Evolutionary conservation across 92 coral and sea anemone genomes (phyloP), one percentile per base, ranked within the genome.

Genomic region (Chrysogorgia sp.): DNA sequence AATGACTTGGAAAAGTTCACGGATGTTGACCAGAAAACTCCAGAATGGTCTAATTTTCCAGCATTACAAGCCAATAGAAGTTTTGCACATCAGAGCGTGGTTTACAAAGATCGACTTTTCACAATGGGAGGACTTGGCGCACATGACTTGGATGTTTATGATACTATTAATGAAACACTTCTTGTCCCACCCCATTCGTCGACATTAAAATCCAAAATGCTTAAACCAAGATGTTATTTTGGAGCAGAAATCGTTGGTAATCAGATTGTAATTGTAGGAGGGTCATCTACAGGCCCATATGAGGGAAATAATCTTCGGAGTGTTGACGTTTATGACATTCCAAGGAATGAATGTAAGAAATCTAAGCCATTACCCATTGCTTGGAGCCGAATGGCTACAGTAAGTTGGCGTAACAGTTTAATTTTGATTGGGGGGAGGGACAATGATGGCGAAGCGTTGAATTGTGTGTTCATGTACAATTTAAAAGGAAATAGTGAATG

Each of bases 91-190:
- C 26, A 23, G 6, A 17, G 59, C 17, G 26, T 52, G 4, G 21
- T 23, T 17, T 52, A 52, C 59, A 52, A 52, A 52, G 26, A 52
- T 52, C 59, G 59, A 17, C 59, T 52, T 17, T 52, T 52, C 22
- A 23, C 26, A 5, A 52, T 52, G 6, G 59, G 59, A 17, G 59
- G 59, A 3, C 59, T 5, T 3, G 17, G 17, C 9, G 59, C 6
- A 52, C 21, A 52, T 52, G 26, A 17, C 17, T 7, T 17, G 7
- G 9, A 17, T 43, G 59, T 52, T 17, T 52, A 17, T 52, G 59
- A 52, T 52, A 23, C 8, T 52, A 52, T 52, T 5, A 17, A 17
- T 52, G 6, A 7, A 5, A 52, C 26, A 17, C 6, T 23, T 52
- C 59, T 23, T 20, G 20, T 17, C 6, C 20, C 21, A 52, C 59